These are phyloP conservation scores for Chrysochloris asiatica DNA, from an alignment of 2,113 vertebrate genomes.

Conservation along the genomic window DNA sequence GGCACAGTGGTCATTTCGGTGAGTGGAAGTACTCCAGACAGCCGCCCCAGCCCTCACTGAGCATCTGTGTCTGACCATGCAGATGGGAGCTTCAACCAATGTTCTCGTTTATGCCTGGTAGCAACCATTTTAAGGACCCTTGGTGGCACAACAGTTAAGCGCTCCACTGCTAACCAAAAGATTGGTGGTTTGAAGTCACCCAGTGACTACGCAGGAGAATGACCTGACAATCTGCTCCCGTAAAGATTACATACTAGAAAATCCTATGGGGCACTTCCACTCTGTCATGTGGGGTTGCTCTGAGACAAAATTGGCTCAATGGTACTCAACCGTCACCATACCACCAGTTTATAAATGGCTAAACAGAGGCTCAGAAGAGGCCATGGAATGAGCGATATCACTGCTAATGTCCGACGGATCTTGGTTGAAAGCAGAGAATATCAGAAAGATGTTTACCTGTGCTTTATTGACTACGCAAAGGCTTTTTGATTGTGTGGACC, in stretches of 20 bases:
- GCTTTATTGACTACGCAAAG: too few relatives aligned
- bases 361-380: background rate
- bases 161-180: background rate
- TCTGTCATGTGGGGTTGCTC: background rate
- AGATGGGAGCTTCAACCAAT: background rate
- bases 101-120: background rate
- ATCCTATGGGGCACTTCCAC: background rate
- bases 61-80: background rate
- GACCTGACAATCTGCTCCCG: background rate
- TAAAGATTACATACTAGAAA: background rate
- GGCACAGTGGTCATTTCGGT: background rate
- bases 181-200: background rate
- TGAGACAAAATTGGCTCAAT: background rate
- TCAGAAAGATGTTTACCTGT: too few relatives aligned
- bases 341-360: background rate
- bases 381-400: too few relatives aligned
- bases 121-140: background rate
- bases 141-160: background rate
- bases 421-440: too few relatives aligned
- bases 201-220: background rate
- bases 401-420: too few relatives aligned
- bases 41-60: background rate
- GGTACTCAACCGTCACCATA: background rate
- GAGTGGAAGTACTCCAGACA: background rate
- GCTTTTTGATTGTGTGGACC: too few relatives aligned